Evolutionary conservation across 2,113 vertebrate genomes (phyloP).

Genomic region (Scalopus aquaticus): DNA sequence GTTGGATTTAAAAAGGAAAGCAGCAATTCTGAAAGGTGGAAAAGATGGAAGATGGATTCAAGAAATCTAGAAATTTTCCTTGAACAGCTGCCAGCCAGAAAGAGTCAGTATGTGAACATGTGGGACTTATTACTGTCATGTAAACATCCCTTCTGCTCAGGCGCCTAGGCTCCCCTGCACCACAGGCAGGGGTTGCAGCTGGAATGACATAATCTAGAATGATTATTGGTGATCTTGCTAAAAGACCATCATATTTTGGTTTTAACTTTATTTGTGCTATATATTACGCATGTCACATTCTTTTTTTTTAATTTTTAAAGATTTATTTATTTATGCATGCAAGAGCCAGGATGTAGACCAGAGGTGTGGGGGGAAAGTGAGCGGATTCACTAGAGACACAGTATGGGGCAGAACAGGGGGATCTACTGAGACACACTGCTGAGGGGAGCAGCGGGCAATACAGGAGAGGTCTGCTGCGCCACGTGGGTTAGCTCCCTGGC

Average conservation of each 20-base stretch:
- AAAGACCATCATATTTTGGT: background rate
- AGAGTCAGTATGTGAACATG: background rate
- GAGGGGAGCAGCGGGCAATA: too few species aligned
- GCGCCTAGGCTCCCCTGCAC: fast-evolving
- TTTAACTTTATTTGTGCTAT: background rate
- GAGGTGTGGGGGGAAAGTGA: too few species aligned
- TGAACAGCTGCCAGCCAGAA: background rate
- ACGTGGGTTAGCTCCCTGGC: too few species aligned
- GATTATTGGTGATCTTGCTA: background rate
- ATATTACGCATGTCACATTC: too few species aligned
- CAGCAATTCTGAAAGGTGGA: background rate
- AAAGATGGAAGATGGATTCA: background rate
- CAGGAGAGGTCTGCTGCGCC: too few species aligned
- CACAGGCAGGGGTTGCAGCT: background rate
- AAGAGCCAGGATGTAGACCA: too few species aligned
- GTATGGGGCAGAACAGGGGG: too few species aligned
- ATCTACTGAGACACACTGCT: too few species aligned
- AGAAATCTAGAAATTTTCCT: background rate
- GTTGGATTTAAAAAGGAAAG: background rate
- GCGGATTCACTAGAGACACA: too few species aligned
- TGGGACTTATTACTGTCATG: fast-evolving
- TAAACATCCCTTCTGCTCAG: fast-evolving
- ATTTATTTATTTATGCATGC: too few species aligned
- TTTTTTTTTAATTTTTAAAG: too few species aligned
- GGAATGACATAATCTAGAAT: background rate